These are phyloP conservation scores for Pterostichus niger DNA, from an alignment of 2,888 invertebrate genomes.

Conservation along the genomic window DNA sequence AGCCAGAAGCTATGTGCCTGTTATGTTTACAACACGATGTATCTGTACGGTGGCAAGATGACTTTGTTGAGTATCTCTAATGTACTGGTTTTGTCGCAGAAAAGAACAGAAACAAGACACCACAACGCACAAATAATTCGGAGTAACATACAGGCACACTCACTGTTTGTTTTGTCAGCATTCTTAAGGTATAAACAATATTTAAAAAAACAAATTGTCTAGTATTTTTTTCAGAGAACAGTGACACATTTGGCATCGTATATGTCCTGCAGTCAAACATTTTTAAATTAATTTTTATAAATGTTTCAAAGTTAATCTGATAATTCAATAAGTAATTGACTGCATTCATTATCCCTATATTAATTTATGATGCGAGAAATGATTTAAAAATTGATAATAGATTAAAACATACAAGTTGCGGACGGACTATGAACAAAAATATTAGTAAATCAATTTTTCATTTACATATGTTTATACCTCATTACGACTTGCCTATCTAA, in stretches of 20 bases:
- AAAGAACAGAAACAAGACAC: conserved; percentile 62
- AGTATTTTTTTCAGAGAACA: neutral
- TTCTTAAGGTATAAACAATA: conserved; percentile 24
- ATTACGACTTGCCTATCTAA: conserved; percentile 34
- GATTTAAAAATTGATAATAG: no score
- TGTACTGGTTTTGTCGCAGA: conserved; percentile 76
- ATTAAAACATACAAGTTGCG: no score
- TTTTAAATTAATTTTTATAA: no score
- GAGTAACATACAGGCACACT: conserved; percentile 34
- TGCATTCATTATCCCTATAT: no score
- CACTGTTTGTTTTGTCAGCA: conserved; percentile 27
- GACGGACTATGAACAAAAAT: no score
- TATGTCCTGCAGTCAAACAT: no score
- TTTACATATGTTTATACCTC: conserved; percentile 24
- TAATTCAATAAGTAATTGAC: no score
- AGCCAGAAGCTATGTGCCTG: conserved; percentile 50
- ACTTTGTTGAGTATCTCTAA: conserved; percentile 71
- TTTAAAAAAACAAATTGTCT: neutral
- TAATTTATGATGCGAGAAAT: no score
- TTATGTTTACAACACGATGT: conserved; percentile 34
- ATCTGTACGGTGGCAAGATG: conserved; percentile 66
- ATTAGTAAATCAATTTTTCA: neutral
- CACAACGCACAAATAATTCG: conserved; percentile 63
- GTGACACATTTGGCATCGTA: no score
- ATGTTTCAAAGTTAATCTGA: no score